Conservation (phyloP, 1,140 invertebrate genomes). For the Bombus affinis region DNA sequence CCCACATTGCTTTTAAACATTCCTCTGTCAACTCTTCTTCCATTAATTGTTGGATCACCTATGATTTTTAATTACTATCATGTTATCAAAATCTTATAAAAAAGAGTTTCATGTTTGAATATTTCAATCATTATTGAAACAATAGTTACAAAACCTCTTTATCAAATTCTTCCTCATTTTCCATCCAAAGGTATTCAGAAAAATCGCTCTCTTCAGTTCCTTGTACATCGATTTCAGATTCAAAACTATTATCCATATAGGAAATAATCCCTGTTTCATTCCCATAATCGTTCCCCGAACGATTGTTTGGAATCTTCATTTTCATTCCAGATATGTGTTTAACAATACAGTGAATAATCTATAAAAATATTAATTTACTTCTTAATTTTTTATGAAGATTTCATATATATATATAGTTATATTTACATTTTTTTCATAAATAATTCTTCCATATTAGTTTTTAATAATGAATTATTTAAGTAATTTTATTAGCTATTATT, state of each 20-base stretch:
- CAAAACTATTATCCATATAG: constrained; percentile 80
- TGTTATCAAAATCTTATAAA: neutral
- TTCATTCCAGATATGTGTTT: constrained; percentile 78
- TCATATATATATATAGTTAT: neutral
- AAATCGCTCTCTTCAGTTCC: constrained; percentile 88
- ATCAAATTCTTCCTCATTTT: constrained; percentile 94
- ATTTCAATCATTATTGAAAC: neutral
- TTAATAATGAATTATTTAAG: neutral
- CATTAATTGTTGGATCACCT: constrained; percentile 93
- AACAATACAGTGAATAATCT: constrained; percentile 24
- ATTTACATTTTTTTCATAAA: neutral
- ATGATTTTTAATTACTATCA: constrained; percentile 19
- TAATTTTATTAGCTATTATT: neutral
- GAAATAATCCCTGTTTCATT: constrained; percentile 82
- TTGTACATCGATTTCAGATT: constrained; percentile 82
- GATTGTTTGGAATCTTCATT: constrained; percentile 84
- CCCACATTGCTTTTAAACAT: constrained; percentile 92
- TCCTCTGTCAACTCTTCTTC: constrained; percentile 94
- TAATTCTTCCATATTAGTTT: neutral
- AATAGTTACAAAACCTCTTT: constrained; percentile 85
- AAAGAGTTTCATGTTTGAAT: neutral
- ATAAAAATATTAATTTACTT: neutral
- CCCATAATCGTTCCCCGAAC: constrained; percentile 83
- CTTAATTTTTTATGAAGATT: neutral
- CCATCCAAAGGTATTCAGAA: constrained; percentile 95